Base-by-base conservation (phyloP, 1,140 invertebrate species). In the Cyclina sinensis region DNA sequence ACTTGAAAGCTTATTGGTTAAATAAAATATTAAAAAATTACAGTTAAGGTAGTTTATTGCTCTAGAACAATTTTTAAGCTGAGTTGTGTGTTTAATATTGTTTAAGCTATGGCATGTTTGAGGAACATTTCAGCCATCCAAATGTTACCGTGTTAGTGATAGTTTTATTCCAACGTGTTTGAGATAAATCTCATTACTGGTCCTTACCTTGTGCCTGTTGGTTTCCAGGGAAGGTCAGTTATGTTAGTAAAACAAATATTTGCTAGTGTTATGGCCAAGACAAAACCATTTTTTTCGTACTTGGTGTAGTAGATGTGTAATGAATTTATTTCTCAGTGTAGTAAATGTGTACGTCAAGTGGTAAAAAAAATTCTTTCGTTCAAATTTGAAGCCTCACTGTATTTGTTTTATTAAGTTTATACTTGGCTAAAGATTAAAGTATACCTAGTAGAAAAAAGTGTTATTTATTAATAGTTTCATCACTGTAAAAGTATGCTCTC, bases 401-500 rank as follows among this genome's bases (percentile, higher is more conserved):
- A 84, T 51, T 82, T 84, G 48, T 65, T 81, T 43, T 74, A 84
- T 84, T 84, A 73, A 70, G 68, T 84, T 83, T 83, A 68, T 83
- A 83, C 46, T 84, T 84, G 82, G 82, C 82, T 84, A 84, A 65
- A 73, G 65, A 84, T 84, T 84, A 84, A 84, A 84, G 48, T 84
- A 70, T 84, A 84, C 82, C 82, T 43, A 54, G 82, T 84, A 84
- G 82, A 84, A 30, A 48, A 43, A 35, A 1, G n/a, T 57, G 48
- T 80, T 80, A 21, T 18, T 80, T 39, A 16, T 65, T 30, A 5
- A 14, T 65, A 43, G 14, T 43, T 4, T 7, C 43, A n/a, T n/a
- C n/a, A n/a, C n/a, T n/a, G n/a, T n/a, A n/a, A n/a, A n/a, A n/a
- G n/a, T n/a, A n/a, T n/a, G n/a, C n/a, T n/a, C n/a, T n/a, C n/a